These are phyloP conservation scores for Xyrauchen texanus DNA, from an alignment of 2,113 vertebrate species.

Conservation along the genomic window DNA sequence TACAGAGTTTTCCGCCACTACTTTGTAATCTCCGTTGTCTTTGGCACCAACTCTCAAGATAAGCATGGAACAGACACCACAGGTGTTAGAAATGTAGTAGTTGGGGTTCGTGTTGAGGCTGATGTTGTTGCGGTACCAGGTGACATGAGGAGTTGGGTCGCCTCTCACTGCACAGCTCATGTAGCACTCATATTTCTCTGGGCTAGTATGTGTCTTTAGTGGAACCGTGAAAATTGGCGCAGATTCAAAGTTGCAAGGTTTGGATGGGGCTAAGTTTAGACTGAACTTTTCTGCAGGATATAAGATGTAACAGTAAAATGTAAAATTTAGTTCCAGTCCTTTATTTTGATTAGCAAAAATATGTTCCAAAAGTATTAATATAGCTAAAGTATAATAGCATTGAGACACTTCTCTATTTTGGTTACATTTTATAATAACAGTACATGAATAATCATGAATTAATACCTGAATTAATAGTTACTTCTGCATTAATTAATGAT, in stretches of 20 bases:
- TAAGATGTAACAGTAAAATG: too few relatives aligned
- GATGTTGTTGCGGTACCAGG: constrained; percentile 81
- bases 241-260: constrained; percentile 66
- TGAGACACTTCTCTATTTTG: too few relatives aligned
- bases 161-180: constrained; percentile 88
- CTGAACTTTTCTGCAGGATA: constrained; percentile 52
- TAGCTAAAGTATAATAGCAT: too few relatives aligned
- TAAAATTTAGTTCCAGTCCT: too few relatives aligned
- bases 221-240: constrained; percentile 78
- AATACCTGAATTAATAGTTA: too few relatives aligned
- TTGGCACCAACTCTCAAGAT: constrained; percentile 73
- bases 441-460: too few relatives aligned
- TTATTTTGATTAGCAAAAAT: too few relatives aligned
- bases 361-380: too few relatives aligned
- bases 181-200: constrained; percentile 76
- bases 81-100: constrained; percentile 78
- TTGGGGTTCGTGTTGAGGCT: constrained; percentile 74
- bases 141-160: constrained; percentile 75
- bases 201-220: constrained; percentile 76
- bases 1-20: constrained; percentile 75
- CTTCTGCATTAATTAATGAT: too few relatives aligned
- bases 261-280: constrained; percentile 62
- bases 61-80: constrained; percentile 85
- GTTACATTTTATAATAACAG: too few relatives aligned
- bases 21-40: constrained; percentile 80